phyloP scores from a whole-genome alignment of 2,797 vertebrate species.

The Decapterus maruadsi region DNA sequence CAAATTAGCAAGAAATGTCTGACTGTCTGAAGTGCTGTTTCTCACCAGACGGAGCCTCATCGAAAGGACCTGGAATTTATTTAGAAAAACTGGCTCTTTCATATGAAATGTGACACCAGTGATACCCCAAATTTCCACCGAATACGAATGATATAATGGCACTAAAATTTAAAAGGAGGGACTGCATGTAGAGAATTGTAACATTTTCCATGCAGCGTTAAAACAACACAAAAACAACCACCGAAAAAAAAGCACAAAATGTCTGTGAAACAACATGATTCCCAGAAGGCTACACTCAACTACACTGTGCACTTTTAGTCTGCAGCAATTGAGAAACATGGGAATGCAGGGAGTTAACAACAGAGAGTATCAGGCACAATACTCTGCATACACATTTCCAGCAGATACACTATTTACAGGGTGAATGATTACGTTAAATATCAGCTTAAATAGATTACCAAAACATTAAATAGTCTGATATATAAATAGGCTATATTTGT shows the following conservation, averaged over 20 bases:
- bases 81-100: conserved; percentile 2
- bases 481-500: conserved; percentile 73
- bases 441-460: conserved; percentile 67
- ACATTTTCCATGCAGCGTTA: conserved; percentile 46
- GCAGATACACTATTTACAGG: conserved; percentile 75
- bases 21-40: conserved; percentile 23
- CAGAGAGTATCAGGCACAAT: conserved; percentile 35
- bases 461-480: conserved; percentile 64
- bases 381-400: conserved; percentile 50
- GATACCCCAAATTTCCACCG: neutral
- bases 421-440: conserved; percentile 70
- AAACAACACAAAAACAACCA: conserved; percentile 33
- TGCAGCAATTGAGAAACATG: conserved; percentile 49
- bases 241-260: conserved; percentile 30
- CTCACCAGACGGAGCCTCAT: neutral
- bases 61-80: conserved; percentile 5
- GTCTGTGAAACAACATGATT: conserved; percentile 32
- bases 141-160: conserved; percentile 18
- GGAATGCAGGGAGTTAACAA: conserved; percentile 68
- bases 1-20: conserved; percentile 12
- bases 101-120: conserved; percentile 8
- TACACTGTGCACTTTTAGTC: conserved; percentile 38
- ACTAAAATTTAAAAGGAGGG: conserved; percentile 26
- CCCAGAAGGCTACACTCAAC: conserved; percentile 24
- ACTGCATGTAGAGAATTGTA: conserved; percentile 15